Percentiles rank a stretch among this genome's conserved stretches.
Evolutionary conservation across 2,888 invertebrate genomes (phyloP).

Genomic region (Litoditis marina): DNA sequence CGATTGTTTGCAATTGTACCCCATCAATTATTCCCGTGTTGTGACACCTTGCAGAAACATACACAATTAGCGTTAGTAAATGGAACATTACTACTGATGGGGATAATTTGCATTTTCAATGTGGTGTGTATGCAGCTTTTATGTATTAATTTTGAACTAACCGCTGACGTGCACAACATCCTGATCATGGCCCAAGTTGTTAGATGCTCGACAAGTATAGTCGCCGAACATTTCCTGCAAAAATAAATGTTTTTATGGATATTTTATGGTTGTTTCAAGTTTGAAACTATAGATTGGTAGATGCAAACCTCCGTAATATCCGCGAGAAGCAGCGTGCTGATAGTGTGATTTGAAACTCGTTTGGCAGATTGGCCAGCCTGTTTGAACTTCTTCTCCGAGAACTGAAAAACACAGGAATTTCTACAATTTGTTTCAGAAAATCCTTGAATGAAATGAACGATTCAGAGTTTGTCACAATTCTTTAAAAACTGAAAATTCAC

Average conservation of each 20-base stretch:
- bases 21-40: too few relatives aligned
- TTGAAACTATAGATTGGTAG: neutral
- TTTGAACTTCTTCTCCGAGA: slow-evolving; percentile 34
- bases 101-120: too few relatives aligned
- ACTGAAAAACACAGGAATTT: slow-evolving; percentile 19
- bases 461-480: neutral
- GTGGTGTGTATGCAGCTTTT: too few relatives aligned
- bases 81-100: too few relatives aligned
- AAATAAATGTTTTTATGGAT: neutral
- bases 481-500: too few relatives aligned
- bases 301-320: slow-evolving; percentile 20
- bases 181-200: slow-evolving; percentile 36
- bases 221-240: slow-evolving; percentile 40
- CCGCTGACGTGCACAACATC: slow-evolving; percentile 41
- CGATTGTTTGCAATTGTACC: too few relatives aligned
- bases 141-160: too few relatives aligned
- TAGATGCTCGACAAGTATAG: slow-evolving; percentile 41
- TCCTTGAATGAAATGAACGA: neutral
- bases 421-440: neutral
- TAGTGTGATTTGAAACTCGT: slow-evolving; percentile 29
- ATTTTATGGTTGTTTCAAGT: neutral
- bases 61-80: too few relatives aligned
- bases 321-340: slow-evolving; percentile 24
- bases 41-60: too few relatives aligned
- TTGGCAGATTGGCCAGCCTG: slow-evolving; percentile 28